These are phyloP conservation scores for Aurelia aurita complex sp. Pacific DNA, from an alignment of 30 jellyfish, hydroid and myxozoan genomes.

Conservation along the genomic window DNA sequence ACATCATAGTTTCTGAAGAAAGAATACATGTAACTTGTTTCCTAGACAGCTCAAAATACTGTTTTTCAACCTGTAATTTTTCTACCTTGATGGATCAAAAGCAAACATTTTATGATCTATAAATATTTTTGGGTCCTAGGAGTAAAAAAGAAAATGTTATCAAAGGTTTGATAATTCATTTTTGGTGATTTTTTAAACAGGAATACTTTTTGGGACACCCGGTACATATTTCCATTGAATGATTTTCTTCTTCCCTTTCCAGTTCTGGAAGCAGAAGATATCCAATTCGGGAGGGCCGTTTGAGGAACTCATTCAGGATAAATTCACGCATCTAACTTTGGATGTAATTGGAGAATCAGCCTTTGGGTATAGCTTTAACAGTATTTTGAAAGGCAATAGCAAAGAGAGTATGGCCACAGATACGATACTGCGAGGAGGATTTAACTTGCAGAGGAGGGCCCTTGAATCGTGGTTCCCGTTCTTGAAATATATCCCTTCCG, in stretches of 20 bases:
- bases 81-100: too few species aligned
- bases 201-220: too few species aligned
- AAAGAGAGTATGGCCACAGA: constrained; percentile 47
- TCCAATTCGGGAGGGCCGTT: not conserved
- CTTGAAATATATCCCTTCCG: constrained; percentile 12
- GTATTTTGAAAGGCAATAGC: not conserved
- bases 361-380: constrained; percentile 38
- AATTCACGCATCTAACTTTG: constrained; percentile 26
- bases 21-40: too few species aligned
- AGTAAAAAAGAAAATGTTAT: too few species aligned
- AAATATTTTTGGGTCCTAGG: too few species aligned
- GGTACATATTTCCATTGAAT: too few species aligned
- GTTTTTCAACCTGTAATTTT: too few species aligned
- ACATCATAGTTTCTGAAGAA: too few species aligned
- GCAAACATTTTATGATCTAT: too few species aligned
- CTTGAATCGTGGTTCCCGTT: constrained; percentile 28
- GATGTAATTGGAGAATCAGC: constrained; percentile 48
- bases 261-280: constrained; percentile 27
- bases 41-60: too few species aligned
- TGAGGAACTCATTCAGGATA: constrained; percentile 21
- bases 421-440: constrained; percentile 18
- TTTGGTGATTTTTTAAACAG: too few species aligned
- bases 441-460: constrained; percentile 8
- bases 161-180: too few species aligned
- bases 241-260: not conserved